Percentiles rank a stretch among this genome's conserved stretches.
phyloP scores from a whole-genome alignment of 2,113 vertebrate genomes.

The Lipotes vexillifer region DNA sequence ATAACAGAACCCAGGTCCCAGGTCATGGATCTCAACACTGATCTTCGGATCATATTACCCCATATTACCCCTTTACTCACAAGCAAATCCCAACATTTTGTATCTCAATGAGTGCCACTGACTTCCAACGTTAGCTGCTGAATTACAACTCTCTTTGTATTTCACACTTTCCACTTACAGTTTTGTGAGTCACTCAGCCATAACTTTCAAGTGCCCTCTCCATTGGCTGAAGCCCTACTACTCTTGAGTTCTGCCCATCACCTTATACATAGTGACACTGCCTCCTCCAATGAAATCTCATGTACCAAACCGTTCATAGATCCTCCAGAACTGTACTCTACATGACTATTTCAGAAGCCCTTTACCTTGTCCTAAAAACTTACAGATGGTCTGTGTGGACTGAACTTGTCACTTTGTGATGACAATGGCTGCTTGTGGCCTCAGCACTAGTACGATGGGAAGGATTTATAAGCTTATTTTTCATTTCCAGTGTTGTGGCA shows the following conservation, averaged over 20 bases:
- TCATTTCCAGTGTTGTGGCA: neutral
- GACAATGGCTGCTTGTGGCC: neutral
- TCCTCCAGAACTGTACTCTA: neutral
- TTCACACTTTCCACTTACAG: neutral
- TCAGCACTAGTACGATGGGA: neutral
- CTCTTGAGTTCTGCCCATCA: neutral
- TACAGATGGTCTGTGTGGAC: neutral
- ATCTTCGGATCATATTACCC: neutral
- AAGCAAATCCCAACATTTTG: neutral
- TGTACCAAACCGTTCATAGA: neutral
- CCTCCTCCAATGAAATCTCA: neutral
- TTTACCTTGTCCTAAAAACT: neutral
- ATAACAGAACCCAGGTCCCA: neutral
- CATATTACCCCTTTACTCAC: neutral
- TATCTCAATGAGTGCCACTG: neutral
- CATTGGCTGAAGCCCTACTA: neutral
- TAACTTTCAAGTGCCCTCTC: neutral
- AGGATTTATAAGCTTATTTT: neutral
- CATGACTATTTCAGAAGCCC: neutral
- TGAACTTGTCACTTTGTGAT: neutral
- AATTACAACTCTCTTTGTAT: neutral
- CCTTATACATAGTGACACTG: neutral
- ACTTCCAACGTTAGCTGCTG: neutral
- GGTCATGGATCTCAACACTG: neutral
- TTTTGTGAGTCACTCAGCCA: neutral